Percentiles rank a stretch among this genome's conserved stretches.
Conservation (phyloP, 2,888 invertebrate species). For the Sipha maydis region DNA sequence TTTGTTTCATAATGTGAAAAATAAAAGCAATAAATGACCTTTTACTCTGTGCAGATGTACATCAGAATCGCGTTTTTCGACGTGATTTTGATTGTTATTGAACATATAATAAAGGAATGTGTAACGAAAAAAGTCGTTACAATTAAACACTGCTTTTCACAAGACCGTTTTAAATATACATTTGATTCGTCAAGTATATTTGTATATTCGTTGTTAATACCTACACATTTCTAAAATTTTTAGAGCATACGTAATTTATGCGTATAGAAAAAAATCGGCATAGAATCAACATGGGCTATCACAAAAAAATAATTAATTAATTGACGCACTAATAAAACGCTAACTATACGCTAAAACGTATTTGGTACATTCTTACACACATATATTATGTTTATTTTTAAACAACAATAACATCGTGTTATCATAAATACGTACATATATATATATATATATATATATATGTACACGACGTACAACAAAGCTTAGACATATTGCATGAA, state of each 20-base stretch:
- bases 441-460: not conserved
- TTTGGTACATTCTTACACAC: not conserved
- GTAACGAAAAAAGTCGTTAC: not conserved
- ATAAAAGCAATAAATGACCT: conserved; percentile 41
- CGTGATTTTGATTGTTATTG: conserved; percentile 12
- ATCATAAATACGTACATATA: not conserved
- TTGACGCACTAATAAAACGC: not conserved
- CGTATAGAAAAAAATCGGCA: not conserved
- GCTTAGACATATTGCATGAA: conserved; percentile 18
- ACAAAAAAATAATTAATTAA: not conserved
- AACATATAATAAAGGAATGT: not conserved
- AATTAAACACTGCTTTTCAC: not conserved
- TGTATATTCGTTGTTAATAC: not conserved
- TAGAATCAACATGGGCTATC: not conserved
- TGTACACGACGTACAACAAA: not conserved
- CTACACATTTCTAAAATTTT: not conserved
- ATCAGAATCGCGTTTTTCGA: not conserved
- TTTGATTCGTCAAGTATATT: not conserved
- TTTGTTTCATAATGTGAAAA: not conserved
- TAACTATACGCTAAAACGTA: not conserved
- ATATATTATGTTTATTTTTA: conserved; percentile 2
- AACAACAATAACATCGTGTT: conserved; percentile 6
- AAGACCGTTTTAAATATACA: not conserved
- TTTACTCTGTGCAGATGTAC: conserved; percentile 32
- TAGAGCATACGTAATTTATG: not conserved